Base-by-base conservation (phyloP, 2,797 vertebrate genomes). In the Moxostoma hubbsi region DNA sequence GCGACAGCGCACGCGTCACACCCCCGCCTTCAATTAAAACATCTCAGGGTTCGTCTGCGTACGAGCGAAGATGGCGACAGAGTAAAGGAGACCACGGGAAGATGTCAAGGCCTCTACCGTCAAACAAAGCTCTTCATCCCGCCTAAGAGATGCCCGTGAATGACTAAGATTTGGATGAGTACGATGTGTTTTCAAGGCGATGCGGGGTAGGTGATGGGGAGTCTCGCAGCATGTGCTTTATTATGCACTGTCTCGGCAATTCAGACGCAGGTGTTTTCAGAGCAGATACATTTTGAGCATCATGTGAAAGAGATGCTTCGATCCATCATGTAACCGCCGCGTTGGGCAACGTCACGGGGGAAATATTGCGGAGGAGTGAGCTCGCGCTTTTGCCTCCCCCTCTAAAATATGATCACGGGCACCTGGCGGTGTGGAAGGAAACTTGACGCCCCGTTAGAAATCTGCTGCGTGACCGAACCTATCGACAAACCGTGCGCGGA, bases 11-110 rank as follows among this genome's bases (percentile, higher is more conserved):
- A 88, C 85, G 87, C 85, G 80, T 81, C 79, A 71, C 87, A 88
- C 85, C 86, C 69, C 79, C 78, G 62, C 88, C 87, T 84, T 84
- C 86, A 85, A 89, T 83, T 83, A 80, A 87, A 90, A 88, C 89
- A 87, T 88, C 91, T 92, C 92, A 92, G 93, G 92, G 93, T 92
- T 92, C 66, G 92, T 92, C 91, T 90, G 91, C 84, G 89, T 88
- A 89, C 91, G 87, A 92, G 90, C 87, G 93, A 95, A 94, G 93
- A 94, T 93, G 94, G 93, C 93, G 93, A 93, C 93, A 90, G 93
- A 87, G 86, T 93, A 90, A 89, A 87, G 84, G 89, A 88, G 89
- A 80, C 68, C 77, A 73, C 54, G 43, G 77, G 76, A 75, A 77
- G 82, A 85, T 85, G 85, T 83, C 85, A 84, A 86, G 82, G 85